A percentile compares a stretch with the other conserved stretches of the same genome.
These are phyloP conservation scores for Drosophila birchii DNA, from an alignment of 2,888 invertebrate genomes.

Conservation along the genomic window DNA sequence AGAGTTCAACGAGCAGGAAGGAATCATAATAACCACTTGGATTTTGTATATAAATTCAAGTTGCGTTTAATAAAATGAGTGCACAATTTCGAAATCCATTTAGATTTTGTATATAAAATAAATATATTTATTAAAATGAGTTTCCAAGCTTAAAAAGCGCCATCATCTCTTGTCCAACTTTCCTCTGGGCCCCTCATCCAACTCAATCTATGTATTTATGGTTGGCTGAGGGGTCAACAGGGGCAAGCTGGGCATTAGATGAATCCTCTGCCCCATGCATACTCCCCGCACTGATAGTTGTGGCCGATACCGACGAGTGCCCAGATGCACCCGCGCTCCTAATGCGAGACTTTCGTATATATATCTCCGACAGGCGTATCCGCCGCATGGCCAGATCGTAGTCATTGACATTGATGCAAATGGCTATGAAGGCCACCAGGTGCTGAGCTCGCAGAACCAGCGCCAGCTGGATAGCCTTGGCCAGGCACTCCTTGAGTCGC, in stretches of 20 bases:
- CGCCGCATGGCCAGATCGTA: constrained; percentile 49
- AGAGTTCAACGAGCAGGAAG: not conserved
- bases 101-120: too few species aligned
- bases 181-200: not conserved
- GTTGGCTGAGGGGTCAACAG: not conserved
- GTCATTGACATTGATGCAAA: constrained; percentile 67
- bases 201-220: too few species aligned
- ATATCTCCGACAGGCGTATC: constrained; percentile 6
- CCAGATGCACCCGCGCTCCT: not conserved
- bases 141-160: not conserved
- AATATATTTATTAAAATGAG: too few species aligned
- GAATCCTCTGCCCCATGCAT: not conserved
- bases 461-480: constrained; percentile 61
- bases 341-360: not conserved
- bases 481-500: constrained; percentile 69
- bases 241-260: not conserved
- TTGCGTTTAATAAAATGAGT: not conserved
- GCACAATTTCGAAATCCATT: not conserved
- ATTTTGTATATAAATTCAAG: too few species aligned
- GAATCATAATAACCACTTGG: not conserved
- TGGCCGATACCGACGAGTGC: not conserved
- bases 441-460: constrained; percentile 49
- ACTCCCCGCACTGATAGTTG: not conserved
- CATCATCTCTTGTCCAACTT: not conserved
- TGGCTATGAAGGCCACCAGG: constrained; percentile 60